These are phyloP conservation scores for Dromius quadrimaculatus DNA, from an alignment of 2,888 invertebrate genomes.

Conservation along the genomic window DNA sequence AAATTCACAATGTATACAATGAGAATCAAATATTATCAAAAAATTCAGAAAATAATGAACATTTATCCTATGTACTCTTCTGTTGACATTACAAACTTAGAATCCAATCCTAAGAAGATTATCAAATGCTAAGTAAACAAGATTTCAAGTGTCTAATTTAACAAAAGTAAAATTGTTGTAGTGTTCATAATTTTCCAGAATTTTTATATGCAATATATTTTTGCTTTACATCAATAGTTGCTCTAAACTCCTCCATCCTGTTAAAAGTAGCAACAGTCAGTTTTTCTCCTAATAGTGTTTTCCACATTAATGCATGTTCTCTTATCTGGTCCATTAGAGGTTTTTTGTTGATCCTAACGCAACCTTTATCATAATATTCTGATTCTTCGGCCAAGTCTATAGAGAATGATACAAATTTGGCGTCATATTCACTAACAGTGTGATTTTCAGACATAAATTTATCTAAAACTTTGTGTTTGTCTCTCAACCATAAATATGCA, in stretches of 20 bases:
- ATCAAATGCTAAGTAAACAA: too few relatives aligned
- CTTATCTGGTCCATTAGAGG: conserved; percentile 79
- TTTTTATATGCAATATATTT: too few relatives aligned
- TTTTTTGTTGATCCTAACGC: conserved; percentile 79
- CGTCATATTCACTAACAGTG: conserved; percentile 79
- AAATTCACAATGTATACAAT: conserved; percentile 35
- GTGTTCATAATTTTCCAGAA: too few relatives aligned
- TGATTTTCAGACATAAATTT: conserved; percentile 79
- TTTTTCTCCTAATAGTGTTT: conserved; percentile 77
- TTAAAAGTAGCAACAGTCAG: conserved; percentile 76
- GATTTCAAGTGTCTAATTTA: too few relatives aligned
- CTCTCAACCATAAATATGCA: conserved; percentile 80
- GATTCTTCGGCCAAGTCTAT: conserved; percentile 72
- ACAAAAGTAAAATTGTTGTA: too few relatives aligned
- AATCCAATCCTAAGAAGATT: too few relatives aligned
- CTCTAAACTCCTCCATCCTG: conserved; percentile 77
- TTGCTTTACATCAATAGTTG: conserved; percentile 76
- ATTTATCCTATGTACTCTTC: too few relatives aligned
- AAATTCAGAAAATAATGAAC: too few relatives aligned
- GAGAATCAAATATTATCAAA: conserved; percentile 1
- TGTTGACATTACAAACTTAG: too few relatives aligned
- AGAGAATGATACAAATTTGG: conserved; percentile 87
- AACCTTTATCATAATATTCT: conserved; percentile 75
- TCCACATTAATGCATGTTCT: conserved; percentile 85
- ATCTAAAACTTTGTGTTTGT: conserved; percentile 80